Evolutionary conservation across 1,140 invertebrate genomes (phyloP).

Genomic region (Globodera ellingtonae): DNA sequence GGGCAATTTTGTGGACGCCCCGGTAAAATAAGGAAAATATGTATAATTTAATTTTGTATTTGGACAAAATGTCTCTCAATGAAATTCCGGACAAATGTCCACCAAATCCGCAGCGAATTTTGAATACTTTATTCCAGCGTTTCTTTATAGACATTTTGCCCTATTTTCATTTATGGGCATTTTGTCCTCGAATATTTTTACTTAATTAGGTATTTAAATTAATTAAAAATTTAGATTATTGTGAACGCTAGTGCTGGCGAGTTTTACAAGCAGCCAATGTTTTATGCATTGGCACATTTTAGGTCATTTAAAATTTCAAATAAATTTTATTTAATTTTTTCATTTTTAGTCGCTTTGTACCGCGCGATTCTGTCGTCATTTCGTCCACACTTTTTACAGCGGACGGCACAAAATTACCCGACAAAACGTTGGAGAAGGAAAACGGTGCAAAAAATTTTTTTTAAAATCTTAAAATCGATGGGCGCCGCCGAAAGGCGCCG

Average conservation of each 20-base stretch:
- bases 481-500: not conserved
- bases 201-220: not conserved
- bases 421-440: not conserved
- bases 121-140: too few relatives aligned
- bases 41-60: not conserved
- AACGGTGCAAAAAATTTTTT: too few relatives aligned
- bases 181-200: too few relatives aligned
- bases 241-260: slow-evolving; percentile 72
- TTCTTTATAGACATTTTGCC: too few relatives aligned
- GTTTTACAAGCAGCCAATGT: slow-evolving; percentile 87
- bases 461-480: not conserved
- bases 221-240: slow-evolving; percentile 69
- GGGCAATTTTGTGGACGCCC: slow-evolving; percentile 77
- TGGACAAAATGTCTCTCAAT: too few relatives aligned
- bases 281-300: slow-evolving; percentile 79
- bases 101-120: too few relatives aligned
- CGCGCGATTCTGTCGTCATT: slow-evolving; percentile 35
- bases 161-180: too few relatives aligned
- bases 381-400: not conserved
- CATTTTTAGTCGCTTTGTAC: slow-evolving; percentile 38
- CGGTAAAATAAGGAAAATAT: slow-evolving; percentile 56
- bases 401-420: not conserved
- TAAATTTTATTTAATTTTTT: not conserved
- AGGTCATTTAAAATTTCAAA: not conserved
- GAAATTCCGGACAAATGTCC: too few relatives aligned